A percentile compares a stretch with the other conserved stretches of the same genome.
phyloP scores from a whole-genome alignment of 1,140 invertebrate species.

The Heliconius melpomene region DNA sequence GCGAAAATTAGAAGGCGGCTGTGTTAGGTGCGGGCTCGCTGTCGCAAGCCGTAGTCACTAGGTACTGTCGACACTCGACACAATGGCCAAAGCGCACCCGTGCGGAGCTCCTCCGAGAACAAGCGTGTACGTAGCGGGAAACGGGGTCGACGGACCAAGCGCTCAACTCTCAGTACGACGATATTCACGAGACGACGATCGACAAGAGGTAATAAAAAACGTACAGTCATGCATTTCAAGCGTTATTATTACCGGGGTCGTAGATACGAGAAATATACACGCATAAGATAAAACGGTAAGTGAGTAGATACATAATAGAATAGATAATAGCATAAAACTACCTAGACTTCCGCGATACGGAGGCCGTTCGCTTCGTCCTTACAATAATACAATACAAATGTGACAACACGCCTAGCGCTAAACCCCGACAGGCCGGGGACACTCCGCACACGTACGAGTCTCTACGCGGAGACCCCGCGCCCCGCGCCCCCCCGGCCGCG shows the following conservation, averaged over 20 bases:
- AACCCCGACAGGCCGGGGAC: constrained; percentile 76
- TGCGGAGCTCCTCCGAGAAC: constrained; percentile 75
- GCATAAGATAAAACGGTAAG: constrained; percentile 81
- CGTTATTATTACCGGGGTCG: constrained; percentile 92
- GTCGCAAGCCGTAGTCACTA: constrained; percentile 75
- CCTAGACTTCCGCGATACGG: constrained; percentile 74
- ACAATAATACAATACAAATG: constrained; percentile 81
- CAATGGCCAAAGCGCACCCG: constrained; percentile 78
- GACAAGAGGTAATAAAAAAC: constrained; percentile 88
- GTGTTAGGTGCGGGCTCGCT: constrained; percentile 78
- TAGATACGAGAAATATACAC: constrained; percentile 83
- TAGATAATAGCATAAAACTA: constrained; percentile 78
- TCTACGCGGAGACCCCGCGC: constrained; percentile 77
- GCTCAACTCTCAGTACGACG: constrained; percentile 78
- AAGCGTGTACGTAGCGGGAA: constrained; percentile 80
- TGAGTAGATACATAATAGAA: constrained; percentile 78
- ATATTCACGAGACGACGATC: constrained; percentile 75
- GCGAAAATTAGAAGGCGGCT: constrained; percentile 79
- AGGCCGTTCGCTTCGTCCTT: constrained; percentile 75
- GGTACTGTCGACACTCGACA: constrained; percentile 64
- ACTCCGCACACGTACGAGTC: constrained; percentile 75
- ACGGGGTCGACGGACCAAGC: constrained; percentile 77
- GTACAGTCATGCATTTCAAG: constrained; percentile 93
- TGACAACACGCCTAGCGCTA: constrained; percentile 80
- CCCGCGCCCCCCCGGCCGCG: constrained; percentile 69